Conservation (phyloP, 2,797 vertebrate genomes). For the Salmo trutta region DNA sequence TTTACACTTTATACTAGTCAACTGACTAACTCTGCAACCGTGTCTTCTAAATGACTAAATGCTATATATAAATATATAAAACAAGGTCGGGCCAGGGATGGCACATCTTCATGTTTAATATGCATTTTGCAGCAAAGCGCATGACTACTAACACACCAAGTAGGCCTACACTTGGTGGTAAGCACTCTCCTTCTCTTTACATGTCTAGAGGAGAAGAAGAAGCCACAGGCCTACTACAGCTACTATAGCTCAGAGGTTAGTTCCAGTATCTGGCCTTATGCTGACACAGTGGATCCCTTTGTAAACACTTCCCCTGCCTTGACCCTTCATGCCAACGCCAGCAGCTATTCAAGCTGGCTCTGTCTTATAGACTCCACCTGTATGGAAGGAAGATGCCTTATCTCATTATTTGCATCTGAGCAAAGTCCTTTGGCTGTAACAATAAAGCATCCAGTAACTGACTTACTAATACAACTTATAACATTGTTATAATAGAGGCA, state of each 20-base stretch:
- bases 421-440: conserved; percentile 1
- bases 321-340: not conserved
- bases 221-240: not conserved
- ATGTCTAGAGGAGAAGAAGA: not conserved
- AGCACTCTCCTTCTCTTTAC: not conserved
- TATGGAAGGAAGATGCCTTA: conserved; percentile 1
- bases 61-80: too few species aligned
- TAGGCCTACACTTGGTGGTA: too few species aligned
- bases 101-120: too few species aligned
- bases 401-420: not conserved
- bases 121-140: too few species aligned
- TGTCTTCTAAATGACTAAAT: too few species aligned
- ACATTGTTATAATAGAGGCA: not conserved
- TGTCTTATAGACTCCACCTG: not conserved
- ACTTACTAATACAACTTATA: not conserved
- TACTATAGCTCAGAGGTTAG: not conserved
- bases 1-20: too few species aligned
- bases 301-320: not conserved
- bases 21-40: too few species aligned
- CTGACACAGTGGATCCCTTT: not conserved
- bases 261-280: too few species aligned
- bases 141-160: too few species aligned
- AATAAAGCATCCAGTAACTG: not conserved
- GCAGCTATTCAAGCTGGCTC: not conserved
- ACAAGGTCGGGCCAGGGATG: too few species aligned